Percentiles rank a stretch among this genome's conserved stretches.
phyloP scores from a whole-genome alignment of 2,113 vertebrate genomes.

The Periophthalmodon schlosseri region DNA sequence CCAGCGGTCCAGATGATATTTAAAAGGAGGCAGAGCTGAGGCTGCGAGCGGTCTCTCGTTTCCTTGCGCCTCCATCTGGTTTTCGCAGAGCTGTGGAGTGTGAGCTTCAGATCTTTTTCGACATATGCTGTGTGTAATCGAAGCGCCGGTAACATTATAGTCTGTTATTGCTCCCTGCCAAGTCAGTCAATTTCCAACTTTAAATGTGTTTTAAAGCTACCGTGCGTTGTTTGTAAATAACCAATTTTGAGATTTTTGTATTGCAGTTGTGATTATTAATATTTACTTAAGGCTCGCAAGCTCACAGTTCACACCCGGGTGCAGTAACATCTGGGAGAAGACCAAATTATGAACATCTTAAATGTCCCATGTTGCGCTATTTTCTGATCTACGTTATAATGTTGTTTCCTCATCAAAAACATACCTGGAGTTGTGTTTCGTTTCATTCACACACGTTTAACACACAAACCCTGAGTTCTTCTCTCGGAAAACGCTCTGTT shows the following conservation, averaged over 20 bases:
- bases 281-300: too few species aligned
- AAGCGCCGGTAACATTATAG: background rate
- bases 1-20: conserved; percentile 6
- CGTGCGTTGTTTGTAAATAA: background rate
- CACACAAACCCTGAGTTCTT: too few species aligned
- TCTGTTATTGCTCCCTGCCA: background rate
- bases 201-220: background rate
- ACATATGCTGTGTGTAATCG: conserved; percentile 2
- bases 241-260: background rate
- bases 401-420: too few species aligned
- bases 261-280: too few species aligned
- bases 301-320: too few species aligned
- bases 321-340: background rate
- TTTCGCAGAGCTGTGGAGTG: background rate
- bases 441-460: too few species aligned
- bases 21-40: background rate
- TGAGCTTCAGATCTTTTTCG: background rate
- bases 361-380: too few species aligned
- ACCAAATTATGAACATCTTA: background rate
- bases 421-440: too few species aligned
- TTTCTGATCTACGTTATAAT: too few species aligned
- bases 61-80: conserved; percentile 1
- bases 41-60: conserved; percentile 1
- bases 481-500: too few species aligned
- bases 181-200: background rate